Evolutionary conservation across 2,113 vertebrate genomes (phyloP).

Genomic region (Bos indicus): DNA sequence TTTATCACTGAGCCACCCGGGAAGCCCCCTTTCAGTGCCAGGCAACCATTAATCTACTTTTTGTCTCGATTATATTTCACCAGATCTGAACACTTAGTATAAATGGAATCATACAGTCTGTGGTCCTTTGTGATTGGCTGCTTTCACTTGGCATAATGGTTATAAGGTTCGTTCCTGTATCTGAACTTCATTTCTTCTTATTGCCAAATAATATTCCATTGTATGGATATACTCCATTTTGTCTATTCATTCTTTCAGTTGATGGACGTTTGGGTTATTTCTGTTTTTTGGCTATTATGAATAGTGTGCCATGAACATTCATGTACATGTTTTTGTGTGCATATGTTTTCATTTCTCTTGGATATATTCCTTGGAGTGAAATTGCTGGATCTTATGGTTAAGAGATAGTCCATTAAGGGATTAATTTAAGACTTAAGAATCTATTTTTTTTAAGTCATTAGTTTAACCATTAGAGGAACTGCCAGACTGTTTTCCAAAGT

Average conservation of each 20-base stretch:
- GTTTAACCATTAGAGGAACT: slow-evolving; percentile 1
- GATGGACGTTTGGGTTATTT: background rate
- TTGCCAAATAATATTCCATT: background rate
- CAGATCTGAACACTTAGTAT: background rate
- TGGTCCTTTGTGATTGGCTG: background rate
- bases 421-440: background rate
- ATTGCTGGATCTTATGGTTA: background rate
- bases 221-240: background rate
- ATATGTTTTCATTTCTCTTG: background rate
- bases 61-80: background rate
- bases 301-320: background rate
- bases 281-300: background rate
- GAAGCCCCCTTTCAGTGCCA: background rate
- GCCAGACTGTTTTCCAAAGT: background rate
- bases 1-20: background rate
- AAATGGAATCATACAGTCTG: background rate
- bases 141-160: background rate
- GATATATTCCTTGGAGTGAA: background rate
- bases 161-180: background rate
- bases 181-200: background rate
- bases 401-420: background rate
- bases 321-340: background rate
- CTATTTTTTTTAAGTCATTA: background rate
- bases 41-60: background rate
- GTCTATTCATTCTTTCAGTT: background rate